Base-by-base conservation (phyloP, 2,888 invertebrate genomes). In the Tridacna gigas region DNA sequence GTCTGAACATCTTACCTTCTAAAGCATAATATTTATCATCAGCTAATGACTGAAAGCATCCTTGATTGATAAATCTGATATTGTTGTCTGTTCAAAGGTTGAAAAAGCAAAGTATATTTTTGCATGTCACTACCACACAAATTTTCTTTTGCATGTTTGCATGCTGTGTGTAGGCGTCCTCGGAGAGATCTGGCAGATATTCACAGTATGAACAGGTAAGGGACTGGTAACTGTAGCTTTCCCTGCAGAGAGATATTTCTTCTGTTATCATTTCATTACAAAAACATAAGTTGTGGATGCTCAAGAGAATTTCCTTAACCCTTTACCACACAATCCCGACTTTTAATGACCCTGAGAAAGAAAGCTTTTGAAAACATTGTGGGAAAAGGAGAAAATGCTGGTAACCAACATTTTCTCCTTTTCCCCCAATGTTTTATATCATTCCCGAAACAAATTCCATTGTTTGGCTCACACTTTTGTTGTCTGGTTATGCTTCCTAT, bases 81-180 rank as follows among this genome's bases (percentile, higher is more conserved):
- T n/a, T n/a, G n/a, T n/a, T n/a, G n/a, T n/a, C n/a, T n/a, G 37
- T 37, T 37, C 37, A 37, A 37, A 37, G 37, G 7, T 37, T 37
- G 7, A 37, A 37, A 37, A 37, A n/a, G n/a, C n/a, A n/a, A n/a
- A n/a, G n/a, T n/a, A 37, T 37, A 37, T 3, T 56, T 56, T 56
- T 56, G 56, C 56, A 56, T 56, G 56, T 56, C 56, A 56, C 2
- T 37, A 37, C 7, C 3, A 56, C 56, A 3, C 20, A 20, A 20
- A 11, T 56, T 56, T 56, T 37, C 26, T 13, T n/a, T 63, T 63
- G 63, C 63, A 63, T 63, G 63, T 80, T 73, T 84, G 83, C 83
- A 84, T 84, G 83, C 60, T 84, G 81, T 78, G 65, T 81, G 45
- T 75, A 85, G 84, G 80, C 71, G 18, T 82, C 79, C 11, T 82